A percentile compares a stretch with the other conserved stretches of the same genome.
Evolutionary conservation across 1,140 invertebrate species (phyloP).

Genomic region (Gonioctena quinquepunctata): DNA sequence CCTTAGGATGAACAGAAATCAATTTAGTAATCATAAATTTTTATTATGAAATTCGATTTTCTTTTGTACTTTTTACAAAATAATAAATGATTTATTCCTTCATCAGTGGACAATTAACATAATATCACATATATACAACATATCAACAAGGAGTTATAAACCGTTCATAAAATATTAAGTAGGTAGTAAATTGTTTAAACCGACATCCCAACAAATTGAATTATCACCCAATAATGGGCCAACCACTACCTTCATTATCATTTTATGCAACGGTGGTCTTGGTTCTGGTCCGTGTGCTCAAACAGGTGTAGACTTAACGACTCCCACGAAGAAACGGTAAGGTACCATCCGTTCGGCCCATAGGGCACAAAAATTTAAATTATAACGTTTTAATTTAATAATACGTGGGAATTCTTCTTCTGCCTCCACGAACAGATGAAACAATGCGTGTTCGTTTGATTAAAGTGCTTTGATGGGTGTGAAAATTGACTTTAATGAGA

Average conservation of each 20-base stretch:
- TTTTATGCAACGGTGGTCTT: neutral
- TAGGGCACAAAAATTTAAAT: constrained; percentile 8
- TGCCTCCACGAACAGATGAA: neutral
- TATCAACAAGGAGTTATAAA: too few relatives aligned
- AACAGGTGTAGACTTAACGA: neutral
- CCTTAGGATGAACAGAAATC: too few relatives aligned
- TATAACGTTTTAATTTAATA: constrained; percentile 10
- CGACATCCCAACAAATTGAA: constrained; percentile 1
- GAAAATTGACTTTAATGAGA: neutral
- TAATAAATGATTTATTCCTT: too few relatives aligned
- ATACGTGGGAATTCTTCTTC: neutral
- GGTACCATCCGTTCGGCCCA: neutral
- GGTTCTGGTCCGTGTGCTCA: neutral
- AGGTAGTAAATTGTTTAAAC: neutral
- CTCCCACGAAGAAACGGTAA: constrained; percentile 11
- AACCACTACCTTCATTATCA: constrained; percentile 5
- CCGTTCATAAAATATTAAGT: neutral
- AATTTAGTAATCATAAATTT: too few relatives aligned
- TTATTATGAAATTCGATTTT: too few relatives aligned
- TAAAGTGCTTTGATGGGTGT: constrained; percentile 1
- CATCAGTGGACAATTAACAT: too few relatives aligned
- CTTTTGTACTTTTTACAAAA: too few relatives aligned
- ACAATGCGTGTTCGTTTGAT: neutral
- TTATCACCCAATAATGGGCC: constrained; percentile 3
- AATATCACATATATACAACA: too few relatives aligned